Evolutionary conservation across 2,888 invertebrate genomes (phyloP).

Genomic region (Germaria angustata): DNA sequence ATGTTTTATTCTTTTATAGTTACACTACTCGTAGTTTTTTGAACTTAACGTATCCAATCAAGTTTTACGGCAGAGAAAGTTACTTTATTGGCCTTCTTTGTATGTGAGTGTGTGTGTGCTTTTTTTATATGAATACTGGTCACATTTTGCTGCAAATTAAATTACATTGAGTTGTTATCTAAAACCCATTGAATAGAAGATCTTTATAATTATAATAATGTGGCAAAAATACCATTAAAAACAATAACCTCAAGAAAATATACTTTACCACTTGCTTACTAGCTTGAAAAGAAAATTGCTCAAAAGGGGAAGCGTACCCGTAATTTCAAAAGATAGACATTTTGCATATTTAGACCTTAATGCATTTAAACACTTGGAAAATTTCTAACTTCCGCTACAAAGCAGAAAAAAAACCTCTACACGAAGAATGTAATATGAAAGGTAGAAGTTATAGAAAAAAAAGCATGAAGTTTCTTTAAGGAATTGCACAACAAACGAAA

Average conservation of each 20-base stretch:
- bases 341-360: conserved; percentile 59
- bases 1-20: background rate
- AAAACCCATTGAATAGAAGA: conserved; percentile 28
- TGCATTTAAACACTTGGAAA: conserved; percentile 65
- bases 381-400: conserved; percentile 65
- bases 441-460: conserved; percentile 6
- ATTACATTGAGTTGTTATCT: conserved; percentile 30
- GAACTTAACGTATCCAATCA: background rate
- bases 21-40: background rate
- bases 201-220: conserved; percentile 53
- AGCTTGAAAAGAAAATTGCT: background rate
- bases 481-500: conserved; percentile 27
- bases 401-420: background rate
- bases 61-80: conserved; percentile 3
- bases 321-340: conserved; percentile 20
- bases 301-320: background rate
- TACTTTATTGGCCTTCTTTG: background rate
- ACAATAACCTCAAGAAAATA: conserved; percentile 44
- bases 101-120: conserved; percentile 9
- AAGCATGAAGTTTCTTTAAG: background rate
- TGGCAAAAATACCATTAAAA: conserved; percentile 57
- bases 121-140: background rate
- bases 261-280: conserved; percentile 8
- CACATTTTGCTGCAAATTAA: conserved; percentile 4
- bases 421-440: conserved; percentile 5